Conservation (phyloP, 2,797 vertebrate species). For the Takifugu ocellatus region DNA sequence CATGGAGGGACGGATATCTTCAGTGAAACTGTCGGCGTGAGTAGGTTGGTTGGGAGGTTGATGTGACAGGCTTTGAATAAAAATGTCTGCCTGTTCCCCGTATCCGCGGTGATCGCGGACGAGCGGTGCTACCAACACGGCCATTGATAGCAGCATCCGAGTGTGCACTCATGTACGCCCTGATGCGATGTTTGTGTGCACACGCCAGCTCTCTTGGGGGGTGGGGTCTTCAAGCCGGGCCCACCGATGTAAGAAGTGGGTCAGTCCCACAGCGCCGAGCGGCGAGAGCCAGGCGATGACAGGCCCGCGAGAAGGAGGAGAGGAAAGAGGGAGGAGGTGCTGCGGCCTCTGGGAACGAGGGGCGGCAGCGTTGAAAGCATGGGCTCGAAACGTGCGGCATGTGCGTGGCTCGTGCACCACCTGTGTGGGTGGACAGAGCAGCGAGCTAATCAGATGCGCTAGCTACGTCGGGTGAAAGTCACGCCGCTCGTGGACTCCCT, state of each 20-base stretch:
- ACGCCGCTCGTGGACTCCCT: conserved; percentile 39
- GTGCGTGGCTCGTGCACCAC: conserved; percentile 19
- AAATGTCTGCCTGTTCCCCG: too few species aligned
- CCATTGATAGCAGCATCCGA: too few species aligned
- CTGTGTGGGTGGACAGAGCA: conserved; percentile 63
- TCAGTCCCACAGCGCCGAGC: conserved; percentile 47
- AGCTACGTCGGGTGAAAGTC: conserved; percentile 48
- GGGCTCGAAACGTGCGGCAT: conserved; percentile 22
- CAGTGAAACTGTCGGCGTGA: too few species aligned
- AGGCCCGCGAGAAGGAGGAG: conserved; percentile 34
- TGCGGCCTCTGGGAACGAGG: conserved; percentile 36
- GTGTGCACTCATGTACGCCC: conserved; percentile 15
- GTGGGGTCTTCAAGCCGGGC: conserved; percentile 23
- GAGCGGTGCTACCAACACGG: too few species aligned
- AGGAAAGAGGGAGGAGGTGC: conserved; percentile 14
- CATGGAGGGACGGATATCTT: too few species aligned
- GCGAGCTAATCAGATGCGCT: conserved; percentile 64
- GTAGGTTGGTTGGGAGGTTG: neutral
- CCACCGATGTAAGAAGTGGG: conserved; percentile 62
- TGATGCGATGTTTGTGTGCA: conserved; percentile 12
- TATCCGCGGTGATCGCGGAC: too few species aligned
- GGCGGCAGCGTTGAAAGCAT: conserved; percentile 30
- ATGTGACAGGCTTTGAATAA: too few species aligned
- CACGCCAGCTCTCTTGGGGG: conserved; percentile 17
- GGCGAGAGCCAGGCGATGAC: conserved; percentile 39